Evolutionary conservation across 1,140 invertebrate genomes (phyloP), one percentile per base, ranked within the genome.

Genomic region (Macrobrachium rosenbergii): DNA sequence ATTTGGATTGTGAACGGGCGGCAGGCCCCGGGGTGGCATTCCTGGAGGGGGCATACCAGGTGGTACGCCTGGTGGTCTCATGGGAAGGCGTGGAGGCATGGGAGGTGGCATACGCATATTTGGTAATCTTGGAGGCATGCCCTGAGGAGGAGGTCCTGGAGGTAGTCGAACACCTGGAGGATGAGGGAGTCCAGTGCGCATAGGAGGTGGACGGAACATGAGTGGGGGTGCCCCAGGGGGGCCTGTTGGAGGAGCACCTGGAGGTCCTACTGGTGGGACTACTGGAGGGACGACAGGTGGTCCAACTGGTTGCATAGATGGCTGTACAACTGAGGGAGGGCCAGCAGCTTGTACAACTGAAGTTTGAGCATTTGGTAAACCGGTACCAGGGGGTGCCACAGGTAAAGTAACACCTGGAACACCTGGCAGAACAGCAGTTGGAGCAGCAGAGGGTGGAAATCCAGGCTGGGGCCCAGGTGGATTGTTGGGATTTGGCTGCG

Each of bases 61-160:
- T 58, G 91, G 93, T 23, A 85, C 28, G 45, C 89, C 85, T 17
- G 52, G 94, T 92, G 88, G 94, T 91, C 79, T 91, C 90, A 92
- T 92, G 87, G 92, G 94, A 93, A 95, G 94, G 17, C 92, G 90
- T 52, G 92, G 90, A 83, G 94, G 92, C 88, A 94, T 93, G 82
- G 93, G 93, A 17, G 93, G 93, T 87, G 93, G 90, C 43, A 93
- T 92, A 77, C 88, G 72, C 78, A 88, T 86, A 28, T 87, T 86
- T 62, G 91, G 90, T 28, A 91, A 93, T 43, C 93, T 93, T 43
- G 90, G 92, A 52, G 92, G 92, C 21, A 92, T 89, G 45, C 92
- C 91, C 90, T 92, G 90, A 64, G 95, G 95, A 14, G 95, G 95
- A 45, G 95, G 95, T 60, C 94, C 95, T 1, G 95, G 95, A 2